Base-by-base conservation (phyloP, 2,113 vertebrate genomes). In the Thymallus thymallus region DNA sequence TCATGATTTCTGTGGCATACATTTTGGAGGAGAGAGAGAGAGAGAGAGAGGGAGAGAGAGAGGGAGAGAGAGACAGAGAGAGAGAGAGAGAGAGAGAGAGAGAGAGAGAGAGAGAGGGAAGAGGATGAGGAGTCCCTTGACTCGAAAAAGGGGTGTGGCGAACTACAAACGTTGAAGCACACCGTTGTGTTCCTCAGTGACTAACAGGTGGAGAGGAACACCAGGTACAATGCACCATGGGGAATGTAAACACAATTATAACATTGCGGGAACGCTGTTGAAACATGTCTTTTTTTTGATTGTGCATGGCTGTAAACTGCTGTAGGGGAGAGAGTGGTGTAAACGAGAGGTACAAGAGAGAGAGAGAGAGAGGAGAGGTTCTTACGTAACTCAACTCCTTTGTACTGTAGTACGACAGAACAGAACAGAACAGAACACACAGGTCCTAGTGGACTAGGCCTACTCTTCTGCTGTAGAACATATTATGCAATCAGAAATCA, bases 241-340 rank as follows among this genome's bases (percentile, higher is more conserved):
- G 63, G 35, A 41, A 46, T 74, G 77, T 35, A 55, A 67, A 74
- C 74, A 55, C 22, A 56, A 80, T 75, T 46, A 69, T 63, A 73
- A 20, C 35, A 22, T 20, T n/a, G 22, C 70, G 16, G 24, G 22
- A 41, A 68, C 62, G 70, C 48, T 51, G 48, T 16, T 51, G 60
- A 71, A 41, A 10, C 35, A 10, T 72, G 62, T 75, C 30, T 26
- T 18, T n/a, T 67, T 61, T 51, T 73, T 65, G 77, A 67, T 73
- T 80, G 76, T 75, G 77, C 72, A 74, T 77, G 66, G 45, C 51
- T 69, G 12, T n/a, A 72, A 69, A 45, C 55, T 16, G 56, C 14
- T 60, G n/a, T 60, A 22, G 46, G 62, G 48, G 55, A 69, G 9
- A 20, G 71, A 69, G 58, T 45, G 20, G 18, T 10, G 22, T 22